Evolutionary conservation across 2,888 invertebrate genomes (phyloP), one percentile per base, ranked within the genome.

Genomic region (Mellilla xanthometata): DNA sequence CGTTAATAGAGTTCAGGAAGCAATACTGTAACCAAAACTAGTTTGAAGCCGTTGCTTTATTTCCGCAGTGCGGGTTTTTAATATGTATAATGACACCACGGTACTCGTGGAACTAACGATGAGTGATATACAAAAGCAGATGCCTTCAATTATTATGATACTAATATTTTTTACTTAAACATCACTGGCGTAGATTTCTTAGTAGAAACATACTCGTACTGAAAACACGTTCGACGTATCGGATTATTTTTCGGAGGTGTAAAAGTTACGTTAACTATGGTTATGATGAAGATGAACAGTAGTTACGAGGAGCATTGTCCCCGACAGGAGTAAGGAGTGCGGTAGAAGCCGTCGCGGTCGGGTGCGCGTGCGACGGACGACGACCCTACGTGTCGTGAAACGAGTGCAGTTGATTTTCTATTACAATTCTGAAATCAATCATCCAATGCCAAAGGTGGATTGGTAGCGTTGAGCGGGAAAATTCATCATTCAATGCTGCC

Each of bases 351-450:
- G 75, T 66, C 65, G 72, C 76, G 77, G 75, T 73, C 69, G 72
- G 72, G 49, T 74, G 75, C 78, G 63, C 72, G 63, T 60, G 72
- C 75, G 65, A 61, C 68, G 72, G 75, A 52, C 83, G 76, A 70
- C 77, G 82, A 82, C 81, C 82, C 58, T 58, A 41, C 54, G 38
- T 55, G 44, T 56, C 52, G 58, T 58, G 62, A 63, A 62, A 62
- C 65, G 56, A 50, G 39, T 53, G 22, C 27, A 32, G 15, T n/a
- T 6, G 15, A 19, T 3, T 19, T 6, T 19, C 15, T 19, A 6
- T 19, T 19, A 5, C 15, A 19, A n/a, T 19, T 19, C 4, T 3
- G 6, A 19, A 19, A 19, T 6, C 15, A 19, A 19, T 1, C 15
- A 19, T 6, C 15, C 1, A 3, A 19, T 19, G 4, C 3, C 3